These are phyloP conservation scores for Oophaga sylvatica DNA, from an alignment of 2,797 vertebrate genomes.

Conservation along the genomic window DNA sequence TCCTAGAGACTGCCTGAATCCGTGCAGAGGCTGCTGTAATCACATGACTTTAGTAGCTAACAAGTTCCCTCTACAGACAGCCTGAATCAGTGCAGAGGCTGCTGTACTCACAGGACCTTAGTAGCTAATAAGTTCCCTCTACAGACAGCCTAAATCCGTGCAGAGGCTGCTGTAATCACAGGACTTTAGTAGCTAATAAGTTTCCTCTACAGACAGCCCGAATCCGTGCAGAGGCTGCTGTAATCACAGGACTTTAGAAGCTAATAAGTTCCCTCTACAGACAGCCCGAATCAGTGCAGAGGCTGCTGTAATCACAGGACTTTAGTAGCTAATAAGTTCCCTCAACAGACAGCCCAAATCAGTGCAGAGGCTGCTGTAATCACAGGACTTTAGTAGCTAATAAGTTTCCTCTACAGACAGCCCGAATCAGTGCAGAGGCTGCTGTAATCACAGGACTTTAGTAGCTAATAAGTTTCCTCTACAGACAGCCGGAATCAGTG, in stretches of 20 bases:
- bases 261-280: background rate
- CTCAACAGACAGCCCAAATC: background rate
- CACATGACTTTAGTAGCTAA: background rate
- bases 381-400: background rate
- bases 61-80: background rate
- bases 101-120: too few species aligned
- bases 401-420: background rate
- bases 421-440: background rate
- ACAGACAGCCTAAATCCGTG: background rate
- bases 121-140: background rate
- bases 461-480: background rate
- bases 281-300: background rate
- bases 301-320: too few species aligned
- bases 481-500: background rate
- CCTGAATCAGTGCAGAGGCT: background rate
- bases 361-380: background rate
- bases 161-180: too few species aligned
- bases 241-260: background rate
- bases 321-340: background rate
- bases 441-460: too few species aligned
- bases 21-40: too few species aligned
- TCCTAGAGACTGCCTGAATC: background rate
- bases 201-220: background rate
- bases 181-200: background rate
- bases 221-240: background rate